Evolutionary conservation across 2,797 vertebrate species (phyloP).

Genomic region (Scarus forsteni): DNA sequence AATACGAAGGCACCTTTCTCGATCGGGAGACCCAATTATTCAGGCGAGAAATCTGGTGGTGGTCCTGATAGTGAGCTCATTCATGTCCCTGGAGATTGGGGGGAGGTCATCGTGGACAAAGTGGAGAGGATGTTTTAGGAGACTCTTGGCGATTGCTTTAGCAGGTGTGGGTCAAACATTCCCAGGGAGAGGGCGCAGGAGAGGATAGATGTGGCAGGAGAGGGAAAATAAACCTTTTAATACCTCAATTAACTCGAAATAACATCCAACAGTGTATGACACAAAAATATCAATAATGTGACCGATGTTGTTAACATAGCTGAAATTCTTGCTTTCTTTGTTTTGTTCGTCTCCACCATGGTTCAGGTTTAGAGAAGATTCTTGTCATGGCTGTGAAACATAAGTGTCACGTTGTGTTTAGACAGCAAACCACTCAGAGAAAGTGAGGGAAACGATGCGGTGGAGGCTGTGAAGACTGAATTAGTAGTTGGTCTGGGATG

Average conservation of each 20-base stretch:
- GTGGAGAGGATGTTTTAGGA: slow-evolving; percentile 35
- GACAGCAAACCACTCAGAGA: not conserved
- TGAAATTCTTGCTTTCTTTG: not conserved
- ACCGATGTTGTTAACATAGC: not conserved
- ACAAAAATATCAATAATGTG: not conserved
- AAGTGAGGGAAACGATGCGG: slow-evolving; percentile 2
- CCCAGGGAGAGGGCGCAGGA: slow-evolving; percentile 29
- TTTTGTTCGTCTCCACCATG: not conserved
- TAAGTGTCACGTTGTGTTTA: not conserved
- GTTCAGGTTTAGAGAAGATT: not conserved
- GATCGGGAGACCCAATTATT: slow-evolving; percentile 14
- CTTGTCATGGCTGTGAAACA: not conserved
- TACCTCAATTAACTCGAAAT: slow-evolving; percentile 11
- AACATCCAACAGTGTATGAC: not conserved
- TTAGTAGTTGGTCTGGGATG: slow-evolving; percentile 1
- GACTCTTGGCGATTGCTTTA: slow-evolving; percentile 63
- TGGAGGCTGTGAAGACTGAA: slow-evolving; percentile 8
- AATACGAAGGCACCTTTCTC: slow-evolving; percentile 19
- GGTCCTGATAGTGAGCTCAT: slow-evolving; percentile 2
- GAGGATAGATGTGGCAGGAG: slow-evolving; percentile 2
- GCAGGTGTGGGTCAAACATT: slow-evolving; percentile 74
- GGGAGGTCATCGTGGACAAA: not conserved
- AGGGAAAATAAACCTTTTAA: slow-evolving; percentile 3
- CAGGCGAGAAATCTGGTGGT: not conserved
- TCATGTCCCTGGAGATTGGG: not conserved